Evolutionary conservation across 2,113 vertebrate species (phyloP).

Genomic region (Ictidomys tridecemlineatus): DNA sequence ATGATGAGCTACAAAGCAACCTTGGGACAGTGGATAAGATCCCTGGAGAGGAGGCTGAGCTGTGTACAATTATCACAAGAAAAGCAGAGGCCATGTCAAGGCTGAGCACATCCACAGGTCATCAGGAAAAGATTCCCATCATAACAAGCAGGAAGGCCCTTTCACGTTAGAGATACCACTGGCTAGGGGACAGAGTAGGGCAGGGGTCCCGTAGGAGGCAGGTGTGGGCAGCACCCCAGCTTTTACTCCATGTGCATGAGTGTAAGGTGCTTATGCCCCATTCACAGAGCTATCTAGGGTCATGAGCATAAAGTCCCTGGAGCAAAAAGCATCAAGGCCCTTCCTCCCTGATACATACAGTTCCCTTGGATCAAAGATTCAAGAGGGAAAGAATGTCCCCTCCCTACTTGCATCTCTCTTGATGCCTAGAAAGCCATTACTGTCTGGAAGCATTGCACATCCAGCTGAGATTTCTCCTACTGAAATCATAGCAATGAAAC

Average conservation of each 20-base stretch:
- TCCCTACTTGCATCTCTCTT: background rate
- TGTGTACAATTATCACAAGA: fast-evolving
- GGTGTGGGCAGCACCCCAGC: background rate
- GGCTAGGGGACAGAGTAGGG: background rate
- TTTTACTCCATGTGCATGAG: fast-evolving
- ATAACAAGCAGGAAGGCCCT: conserved; percentile 55
- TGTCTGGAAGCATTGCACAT: background rate
- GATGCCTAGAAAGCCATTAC: background rate
- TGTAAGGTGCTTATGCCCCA: background rate
- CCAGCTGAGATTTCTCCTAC: background rate
- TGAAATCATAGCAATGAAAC: background rate
- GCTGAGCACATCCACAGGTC: background rate
- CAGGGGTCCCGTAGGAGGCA: background rate
- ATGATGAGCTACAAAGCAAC: background rate
- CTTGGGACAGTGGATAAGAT: background rate
- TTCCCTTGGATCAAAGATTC: background rate
- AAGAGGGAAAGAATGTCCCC: background rate
- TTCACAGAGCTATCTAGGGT: background rate
- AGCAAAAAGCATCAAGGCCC: background rate
- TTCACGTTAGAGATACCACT: conserved; percentile 65
- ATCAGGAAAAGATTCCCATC: background rate
- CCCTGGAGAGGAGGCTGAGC: background rate
- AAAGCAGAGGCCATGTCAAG: background rate
- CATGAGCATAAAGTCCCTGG: background rate
- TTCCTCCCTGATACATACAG: background rate